phyloP scores from a whole-genome alignment of 1,140 invertebrate genomes.

The Halyomorpha halys region DNA sequence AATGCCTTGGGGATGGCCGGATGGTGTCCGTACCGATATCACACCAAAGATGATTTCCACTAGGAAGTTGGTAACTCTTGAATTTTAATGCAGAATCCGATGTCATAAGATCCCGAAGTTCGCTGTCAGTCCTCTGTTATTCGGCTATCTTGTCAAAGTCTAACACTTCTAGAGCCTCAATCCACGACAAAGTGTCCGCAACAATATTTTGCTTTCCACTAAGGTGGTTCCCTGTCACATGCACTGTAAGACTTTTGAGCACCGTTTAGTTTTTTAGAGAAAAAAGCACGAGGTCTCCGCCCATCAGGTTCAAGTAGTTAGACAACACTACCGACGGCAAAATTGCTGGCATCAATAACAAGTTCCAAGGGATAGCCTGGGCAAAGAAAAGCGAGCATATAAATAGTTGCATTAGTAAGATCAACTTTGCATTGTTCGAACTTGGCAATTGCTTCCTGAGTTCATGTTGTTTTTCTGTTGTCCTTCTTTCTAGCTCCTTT shows the following conservation, averaged over 20 bases:
- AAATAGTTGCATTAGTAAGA: too few species aligned
- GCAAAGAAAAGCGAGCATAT: too few species aligned
- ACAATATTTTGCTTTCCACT: conserved; percentile 2
- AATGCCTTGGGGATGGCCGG: too few species aligned
- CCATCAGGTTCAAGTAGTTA: neutral
- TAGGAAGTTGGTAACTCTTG: neutral
- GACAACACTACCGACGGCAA: too few species aligned
- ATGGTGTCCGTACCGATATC: too few species aligned
- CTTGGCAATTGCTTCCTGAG: conserved; percentile 7
- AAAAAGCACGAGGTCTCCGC: conserved; percentile 17
- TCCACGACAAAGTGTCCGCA: neutral
- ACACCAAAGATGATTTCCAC: too few species aligned
- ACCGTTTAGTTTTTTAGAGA: conserved; percentile 23
- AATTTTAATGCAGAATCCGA: neutral
- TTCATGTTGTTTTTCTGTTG: conserved; percentile 25
- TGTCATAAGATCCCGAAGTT: neutral
- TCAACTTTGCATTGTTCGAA: conserved; percentile 28
- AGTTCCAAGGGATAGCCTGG: too few species aligned
- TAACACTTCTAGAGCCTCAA: neutral
- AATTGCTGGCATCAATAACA: too few species aligned
- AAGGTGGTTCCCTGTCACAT: conserved; percentile 37
- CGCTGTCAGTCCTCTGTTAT: neutral
- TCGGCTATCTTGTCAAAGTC: neutral
- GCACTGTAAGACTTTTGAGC: conserved; percentile 29
- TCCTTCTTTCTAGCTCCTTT: conserved; percentile 29